Conservation (phyloP, 2,797 vertebrate species). For the Ara ararauna region DNA sequence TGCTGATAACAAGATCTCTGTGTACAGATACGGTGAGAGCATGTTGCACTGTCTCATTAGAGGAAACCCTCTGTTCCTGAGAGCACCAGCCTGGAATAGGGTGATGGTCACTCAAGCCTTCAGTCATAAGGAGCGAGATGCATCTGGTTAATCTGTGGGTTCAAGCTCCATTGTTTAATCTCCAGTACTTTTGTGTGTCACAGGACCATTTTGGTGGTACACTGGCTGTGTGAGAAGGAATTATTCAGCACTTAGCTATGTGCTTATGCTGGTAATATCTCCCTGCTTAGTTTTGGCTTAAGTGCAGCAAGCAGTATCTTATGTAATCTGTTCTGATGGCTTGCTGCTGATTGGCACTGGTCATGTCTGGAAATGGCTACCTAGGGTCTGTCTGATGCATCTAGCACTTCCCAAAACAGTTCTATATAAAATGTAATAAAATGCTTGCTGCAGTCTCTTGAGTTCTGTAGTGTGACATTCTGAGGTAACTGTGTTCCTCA, state of each 20-base stretch:
- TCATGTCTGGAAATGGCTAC: not conserved
- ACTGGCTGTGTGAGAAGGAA: not conserved
- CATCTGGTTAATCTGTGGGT: not conserved
- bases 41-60: not conserved
- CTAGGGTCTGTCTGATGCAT: not conserved
- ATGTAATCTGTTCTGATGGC: not conserved
- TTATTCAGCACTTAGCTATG: rapidly evolving
- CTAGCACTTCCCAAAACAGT: not conserved
- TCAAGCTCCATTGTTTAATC: not conserved
- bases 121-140: not conserved
- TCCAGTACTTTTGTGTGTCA: not conserved
- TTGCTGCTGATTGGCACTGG: not conserved
- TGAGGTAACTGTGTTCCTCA: not conserved
- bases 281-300: not conserved
- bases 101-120: not conserved
- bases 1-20: constrained; percentile 80
- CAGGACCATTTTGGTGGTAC: not conserved
- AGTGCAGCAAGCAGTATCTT: not conserved
- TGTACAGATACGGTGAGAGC: constrained; percentile 84
- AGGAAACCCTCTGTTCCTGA: not conserved
- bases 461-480: not conserved
- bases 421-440: not conserved
- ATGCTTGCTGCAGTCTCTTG: not conserved
- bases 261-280: not conserved
- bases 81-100: not conserved